phyloP scores from a whole-genome alignment of 2,113 vertebrate species.

The Dasyprocta punctata region DNA sequence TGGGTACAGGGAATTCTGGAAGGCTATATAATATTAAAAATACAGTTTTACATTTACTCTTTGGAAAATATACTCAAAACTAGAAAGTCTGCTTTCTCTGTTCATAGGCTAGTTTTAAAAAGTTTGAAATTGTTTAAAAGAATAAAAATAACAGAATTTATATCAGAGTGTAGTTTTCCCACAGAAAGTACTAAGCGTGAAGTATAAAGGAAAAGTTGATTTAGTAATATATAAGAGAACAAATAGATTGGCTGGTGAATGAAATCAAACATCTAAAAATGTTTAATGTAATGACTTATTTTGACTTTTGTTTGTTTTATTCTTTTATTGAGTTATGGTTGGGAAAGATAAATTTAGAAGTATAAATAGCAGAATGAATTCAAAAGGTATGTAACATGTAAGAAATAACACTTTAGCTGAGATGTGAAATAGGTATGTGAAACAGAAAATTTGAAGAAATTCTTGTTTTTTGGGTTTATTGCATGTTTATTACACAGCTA shows the following conservation, averaged over 20 bases:
- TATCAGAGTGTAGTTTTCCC: not conserved
- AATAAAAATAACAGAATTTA: not conserved
- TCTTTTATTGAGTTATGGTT: slow-evolving; percentile 43
- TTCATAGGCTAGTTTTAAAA: too few species aligned
- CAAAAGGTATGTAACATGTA: not conserved
- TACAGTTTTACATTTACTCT: not conserved
- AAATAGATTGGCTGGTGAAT: not conserved
- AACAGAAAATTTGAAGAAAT: not conserved
- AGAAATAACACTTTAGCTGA: not conserved
- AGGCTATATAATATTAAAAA: not conserved
- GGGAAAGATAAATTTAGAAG: not conserved
- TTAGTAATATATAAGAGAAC: slow-evolving; percentile 53
- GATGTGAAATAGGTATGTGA: not conserved
- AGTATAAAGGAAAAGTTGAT: slow-evolving; percentile 55
- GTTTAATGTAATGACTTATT: slow-evolving; percentile 28
- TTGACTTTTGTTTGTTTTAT: not conserved
- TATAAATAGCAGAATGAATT: slow-evolving; percentile 25
- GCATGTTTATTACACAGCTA: not conserved
- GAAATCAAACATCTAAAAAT: slow-evolving; percentile 29
- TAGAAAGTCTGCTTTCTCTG: not conserved
- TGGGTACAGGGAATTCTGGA: not conserved
- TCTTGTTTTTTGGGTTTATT: not conserved
- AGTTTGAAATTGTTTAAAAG: slow-evolving; percentile 44
- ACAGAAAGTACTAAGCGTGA: not conserved
- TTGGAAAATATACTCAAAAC: not conserved